A percentile compares a stretch with the other conserved stretches of the same genome.
phyloP scores from a whole-genome alignment of 2,113 vertebrate genomes.

The Dolichotis patagonum region DNA sequence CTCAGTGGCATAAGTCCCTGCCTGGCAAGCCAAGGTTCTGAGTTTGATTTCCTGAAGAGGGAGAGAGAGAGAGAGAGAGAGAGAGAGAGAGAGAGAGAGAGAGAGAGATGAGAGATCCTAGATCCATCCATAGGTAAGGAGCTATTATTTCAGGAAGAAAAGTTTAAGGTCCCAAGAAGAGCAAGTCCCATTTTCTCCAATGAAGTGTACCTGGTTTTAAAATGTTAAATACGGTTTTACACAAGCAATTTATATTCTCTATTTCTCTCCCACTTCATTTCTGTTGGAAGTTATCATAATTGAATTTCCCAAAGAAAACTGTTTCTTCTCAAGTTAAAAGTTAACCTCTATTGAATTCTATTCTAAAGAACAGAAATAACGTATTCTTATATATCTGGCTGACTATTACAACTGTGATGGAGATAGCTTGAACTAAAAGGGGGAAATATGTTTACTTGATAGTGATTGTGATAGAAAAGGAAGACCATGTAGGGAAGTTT shows the following conservation, averaged over 20 bases:
- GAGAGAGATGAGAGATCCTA: neutral
- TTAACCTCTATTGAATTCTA: neutral
- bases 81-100: neutral
- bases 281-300: neutral
- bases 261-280: neutral
- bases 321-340: neutral
- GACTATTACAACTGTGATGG: neutral
- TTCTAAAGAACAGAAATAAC: neutral
- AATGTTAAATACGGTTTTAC: slow-evolving; percentile 13
- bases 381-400: neutral
- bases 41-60: no score
- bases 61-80: no score
- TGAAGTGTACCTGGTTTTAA: neutral
- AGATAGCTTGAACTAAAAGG: neutral
- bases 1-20: no score
- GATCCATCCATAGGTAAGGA: neutral
- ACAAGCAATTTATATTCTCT: neutral
- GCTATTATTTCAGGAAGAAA: neutral
- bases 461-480: neutral
- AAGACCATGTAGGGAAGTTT: neutral
- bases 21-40: no score
- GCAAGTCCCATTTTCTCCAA: neutral
- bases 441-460: neutral
- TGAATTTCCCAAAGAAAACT: slow-evolving; percentile 9
- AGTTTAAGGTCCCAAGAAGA: neutral